A percentile compares a stretch with the other conserved stretches of the same genome.
phyloP scores from a whole-genome alignment of 2,797 vertebrate species.

The Sarcoramphus papa region DNA sequence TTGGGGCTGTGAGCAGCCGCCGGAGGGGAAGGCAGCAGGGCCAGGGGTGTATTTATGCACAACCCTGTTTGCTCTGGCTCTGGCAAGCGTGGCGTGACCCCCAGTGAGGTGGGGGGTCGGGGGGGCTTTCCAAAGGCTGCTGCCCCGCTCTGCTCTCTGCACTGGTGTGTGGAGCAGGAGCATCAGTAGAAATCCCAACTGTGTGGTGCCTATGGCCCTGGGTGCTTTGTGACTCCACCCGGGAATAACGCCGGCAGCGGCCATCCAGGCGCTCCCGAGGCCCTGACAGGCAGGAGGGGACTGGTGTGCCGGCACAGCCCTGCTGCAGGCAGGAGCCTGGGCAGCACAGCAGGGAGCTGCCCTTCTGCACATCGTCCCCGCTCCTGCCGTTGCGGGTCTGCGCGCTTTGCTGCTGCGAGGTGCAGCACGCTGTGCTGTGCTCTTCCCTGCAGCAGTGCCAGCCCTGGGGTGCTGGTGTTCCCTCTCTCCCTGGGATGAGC shows the following conservation, averaged over 20 bases:
- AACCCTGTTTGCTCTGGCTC: not conserved
- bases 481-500: too few species aligned
- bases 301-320: not conserved
- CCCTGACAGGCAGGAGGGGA: not conserved
- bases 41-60: not conserved
- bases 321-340: not conserved
- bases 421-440: not conserved
- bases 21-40: not conserved
- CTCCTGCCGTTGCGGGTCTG: too few species aligned
- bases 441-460: not conserved
- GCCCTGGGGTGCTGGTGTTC: not conserved
- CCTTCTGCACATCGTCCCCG: rapidly evolving
- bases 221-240: not conserved
- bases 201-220: too few species aligned
- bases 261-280: not conserved
- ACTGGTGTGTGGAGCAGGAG: not conserved
- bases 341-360: not conserved
- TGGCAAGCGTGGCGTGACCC: not conserved
- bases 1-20: not conserved
- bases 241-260: not conserved
- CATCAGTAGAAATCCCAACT: not conserved
- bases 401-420: not conserved
- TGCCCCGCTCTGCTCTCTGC: not conserved
- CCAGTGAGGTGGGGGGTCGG: rapidly evolving
- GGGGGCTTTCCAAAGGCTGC: not conserved